Evolutionary conservation across 2,797 vertebrate species (phyloP).

Genomic region (Sandelia bainsii): DNA sequence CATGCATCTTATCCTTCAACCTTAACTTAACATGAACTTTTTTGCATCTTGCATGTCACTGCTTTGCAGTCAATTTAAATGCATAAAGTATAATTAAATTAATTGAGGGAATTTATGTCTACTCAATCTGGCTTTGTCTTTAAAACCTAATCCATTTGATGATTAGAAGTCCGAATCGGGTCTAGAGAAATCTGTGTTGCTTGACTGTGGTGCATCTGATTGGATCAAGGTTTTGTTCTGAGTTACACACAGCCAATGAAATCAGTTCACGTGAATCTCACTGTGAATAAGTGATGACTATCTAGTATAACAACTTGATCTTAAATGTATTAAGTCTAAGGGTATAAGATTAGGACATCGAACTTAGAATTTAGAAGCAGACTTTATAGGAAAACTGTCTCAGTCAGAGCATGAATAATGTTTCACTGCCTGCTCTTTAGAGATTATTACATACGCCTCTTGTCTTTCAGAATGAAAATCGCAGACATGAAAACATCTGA

Average conservation of each 20-base stretch:
- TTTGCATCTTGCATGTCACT: conserved; percentile 13
- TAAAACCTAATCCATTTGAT: neutral
- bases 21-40: neutral
- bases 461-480: conserved; percentile 99
- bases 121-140: neutral
- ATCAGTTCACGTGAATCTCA: conserved; percentile 38
- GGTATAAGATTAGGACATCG: conserved; percentile 13
- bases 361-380: neutral
- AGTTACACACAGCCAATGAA: conserved; percentile 53
- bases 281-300: conserved; percentile 37
- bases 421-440: conserved; percentile 75
- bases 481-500: conserved; percentile 91
- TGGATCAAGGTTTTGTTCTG: conserved; percentile 39
- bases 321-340: conserved; percentile 1
- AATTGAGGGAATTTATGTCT: neutral
- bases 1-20: neutral
- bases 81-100: neutral
- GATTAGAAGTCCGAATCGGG: conserved; percentile 16
- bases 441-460: conserved; percentile 88
- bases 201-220: conserved; percentile 60
- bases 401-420: conserved; percentile 57
- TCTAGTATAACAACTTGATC: neutral
- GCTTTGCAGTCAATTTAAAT: neutral
- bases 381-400: conserved; percentile 13
- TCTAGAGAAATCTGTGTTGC: conserved; percentile 34